Conservation (phyloP, 1,140 invertebrate genomes). For the Tribolium castaneum region DNA sequence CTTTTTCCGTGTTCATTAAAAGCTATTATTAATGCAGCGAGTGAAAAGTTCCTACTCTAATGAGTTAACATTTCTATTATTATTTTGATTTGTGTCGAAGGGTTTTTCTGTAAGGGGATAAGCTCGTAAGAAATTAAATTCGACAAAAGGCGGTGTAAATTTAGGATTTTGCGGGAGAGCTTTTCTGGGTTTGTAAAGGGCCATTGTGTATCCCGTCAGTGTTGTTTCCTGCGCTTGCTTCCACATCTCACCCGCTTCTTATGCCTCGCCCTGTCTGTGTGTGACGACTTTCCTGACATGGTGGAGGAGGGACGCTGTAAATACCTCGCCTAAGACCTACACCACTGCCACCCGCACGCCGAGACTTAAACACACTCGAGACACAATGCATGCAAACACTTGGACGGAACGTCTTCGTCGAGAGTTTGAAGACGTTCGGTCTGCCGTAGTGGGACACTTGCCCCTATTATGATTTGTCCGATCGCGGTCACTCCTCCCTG, state of each 20-base stretch:
- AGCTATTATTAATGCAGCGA: background rate
- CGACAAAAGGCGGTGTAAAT: too few species aligned
- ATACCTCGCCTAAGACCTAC: slow-evolving; percentile 48
- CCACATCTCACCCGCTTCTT: slow-evolving; percentile 52
- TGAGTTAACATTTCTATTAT: slow-evolving; percentile 20
- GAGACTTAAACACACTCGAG: slow-evolving; percentile 28
- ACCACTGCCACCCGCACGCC: slow-evolving; percentile 36
- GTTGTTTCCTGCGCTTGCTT: slow-evolving; percentile 2
- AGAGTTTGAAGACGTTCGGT: background rate
- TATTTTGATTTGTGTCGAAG: background rate
- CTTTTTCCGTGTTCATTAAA: slow-evolving; percentile 1
- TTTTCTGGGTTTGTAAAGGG: too few species aligned
- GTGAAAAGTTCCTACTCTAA: background rate
- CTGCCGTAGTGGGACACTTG: background rate
- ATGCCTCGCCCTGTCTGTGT: slow-evolving; percentile 55
- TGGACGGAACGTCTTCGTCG: background rate
- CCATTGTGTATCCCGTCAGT: background rate
- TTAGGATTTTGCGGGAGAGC: too few species aligned
- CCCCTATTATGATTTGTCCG: slow-evolving; percentile 4
- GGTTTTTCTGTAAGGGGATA: too few species aligned
- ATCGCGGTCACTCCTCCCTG: slow-evolving; percentile 65
- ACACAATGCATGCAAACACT: slow-evolving; percentile 31
- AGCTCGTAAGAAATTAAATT: too few species aligned
- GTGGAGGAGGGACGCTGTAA: slow-evolving; percentile 64
- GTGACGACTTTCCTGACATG: slow-evolving; percentile 62